Evolutionary conservation across 2,888 invertebrate genomes (phyloP).

Genomic region (Lomographa bimaculata): DNA sequence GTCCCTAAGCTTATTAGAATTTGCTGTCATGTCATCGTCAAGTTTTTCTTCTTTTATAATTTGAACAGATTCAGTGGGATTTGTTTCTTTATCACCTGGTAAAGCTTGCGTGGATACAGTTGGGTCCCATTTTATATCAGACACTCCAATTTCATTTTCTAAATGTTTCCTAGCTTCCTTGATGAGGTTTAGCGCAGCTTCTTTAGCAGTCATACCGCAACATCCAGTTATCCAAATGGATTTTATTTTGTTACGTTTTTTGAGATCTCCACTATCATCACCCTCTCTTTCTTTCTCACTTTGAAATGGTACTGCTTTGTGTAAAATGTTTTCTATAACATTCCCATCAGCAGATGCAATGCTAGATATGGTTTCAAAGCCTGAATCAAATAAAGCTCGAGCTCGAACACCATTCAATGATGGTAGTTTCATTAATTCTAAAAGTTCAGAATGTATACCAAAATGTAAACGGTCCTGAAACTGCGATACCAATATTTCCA

Average conservation of each 20-base stretch:
- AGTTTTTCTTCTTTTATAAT: conserved; percentile 1
- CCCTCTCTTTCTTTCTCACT: conserved; percentile 89
- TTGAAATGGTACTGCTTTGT: conserved; percentile 92
- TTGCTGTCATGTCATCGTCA: not conserved
- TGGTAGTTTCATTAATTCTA: conserved; percentile 94
- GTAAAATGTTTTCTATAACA: conserved; percentile 89
- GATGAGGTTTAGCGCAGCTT: conserved; percentile 92
- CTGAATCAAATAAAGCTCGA: conserved; percentile 91
- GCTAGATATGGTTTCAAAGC: conserved; percentile 89
- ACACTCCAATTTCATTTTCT: conserved; percentile 89
- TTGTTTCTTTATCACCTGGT: conserved; percentile 3
- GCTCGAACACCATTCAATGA: conserved; percentile 93
- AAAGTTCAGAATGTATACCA: conserved; percentile 95
- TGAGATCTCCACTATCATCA: conserved; percentile 86
- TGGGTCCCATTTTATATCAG: conserved; percentile 87
- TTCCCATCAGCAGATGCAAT: conserved; percentile 89
- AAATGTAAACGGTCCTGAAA: conserved; percentile 97
- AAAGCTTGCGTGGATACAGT: conserved; percentile 27
- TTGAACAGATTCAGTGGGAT: not conserved
- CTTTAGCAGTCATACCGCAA: conserved; percentile 90
- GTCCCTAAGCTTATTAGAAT: conserved; percentile 5
- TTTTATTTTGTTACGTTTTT: conserved; percentile 86
- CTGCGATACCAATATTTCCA: conserved; percentile 94
- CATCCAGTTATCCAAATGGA: conserved; percentile 91
- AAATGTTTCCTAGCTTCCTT: conserved; percentile 89